Conservation (phyloP, 2,888 invertebrate species). For the Dexiosoma caninum region DNA sequence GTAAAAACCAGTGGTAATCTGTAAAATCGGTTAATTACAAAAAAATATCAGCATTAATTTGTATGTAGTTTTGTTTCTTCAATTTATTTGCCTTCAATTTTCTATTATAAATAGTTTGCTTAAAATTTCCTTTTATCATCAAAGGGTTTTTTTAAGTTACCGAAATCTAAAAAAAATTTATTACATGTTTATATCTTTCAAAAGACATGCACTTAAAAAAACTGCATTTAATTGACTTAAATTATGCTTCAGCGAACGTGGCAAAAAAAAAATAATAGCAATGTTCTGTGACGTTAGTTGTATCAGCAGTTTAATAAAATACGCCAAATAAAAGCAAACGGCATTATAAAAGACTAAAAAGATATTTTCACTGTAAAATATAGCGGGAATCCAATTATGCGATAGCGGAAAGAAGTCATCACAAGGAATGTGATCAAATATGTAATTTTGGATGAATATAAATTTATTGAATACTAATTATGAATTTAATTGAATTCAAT, state of each 20-base stretch:
- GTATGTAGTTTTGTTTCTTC: background rate
- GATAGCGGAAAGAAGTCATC: background rate
- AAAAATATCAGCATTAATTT: too few species aligned
- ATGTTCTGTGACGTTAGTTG: background rate
- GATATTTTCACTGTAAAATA: background rate
- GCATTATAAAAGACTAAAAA: background rate
- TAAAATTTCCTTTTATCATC: background rate
- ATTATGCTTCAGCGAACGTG: conserved; percentile 34
- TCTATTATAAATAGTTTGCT: background rate
- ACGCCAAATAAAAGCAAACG: conserved; percentile 8
- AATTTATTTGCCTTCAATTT: background rate
- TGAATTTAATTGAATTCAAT: too few species aligned
- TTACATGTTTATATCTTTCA: background rate
- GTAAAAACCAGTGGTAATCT: too few species aligned
- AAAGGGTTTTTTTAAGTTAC: conserved; percentile 1
- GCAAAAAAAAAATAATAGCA: conserved; percentile 4
- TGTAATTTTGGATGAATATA: too few species aligned
- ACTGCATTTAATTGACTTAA: conserved; percentile 48
- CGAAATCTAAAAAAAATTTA: background rate
- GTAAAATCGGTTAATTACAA: too few species aligned
- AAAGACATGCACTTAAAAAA: background rate
- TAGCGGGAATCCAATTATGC: background rate
- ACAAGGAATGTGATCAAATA: background rate
- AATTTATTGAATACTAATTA: too few species aligned
- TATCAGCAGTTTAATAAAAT: conserved; percentile 21